Conservation (phyloP, 1,140 invertebrate species). For the Asobara japonica region DNA sequence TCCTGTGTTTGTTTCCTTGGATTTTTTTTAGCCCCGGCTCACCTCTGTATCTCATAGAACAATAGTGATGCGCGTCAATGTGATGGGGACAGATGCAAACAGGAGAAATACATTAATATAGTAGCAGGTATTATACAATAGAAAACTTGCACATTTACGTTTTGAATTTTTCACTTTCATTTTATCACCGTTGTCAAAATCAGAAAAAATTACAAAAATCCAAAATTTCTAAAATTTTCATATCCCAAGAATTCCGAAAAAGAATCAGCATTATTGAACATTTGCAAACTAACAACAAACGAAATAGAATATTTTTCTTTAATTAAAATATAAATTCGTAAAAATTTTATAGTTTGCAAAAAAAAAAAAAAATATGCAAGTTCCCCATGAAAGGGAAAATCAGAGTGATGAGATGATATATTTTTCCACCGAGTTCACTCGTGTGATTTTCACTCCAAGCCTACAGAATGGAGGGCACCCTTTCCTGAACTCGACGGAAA, state of each 20-base stretch:
- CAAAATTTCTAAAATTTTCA: too few relatives aligned
- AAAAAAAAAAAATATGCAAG: too few relatives aligned
- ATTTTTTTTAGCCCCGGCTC: conserved; percentile 58
- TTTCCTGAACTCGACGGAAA: conserved; percentile 4
- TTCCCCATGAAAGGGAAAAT: conserved; percentile 31
- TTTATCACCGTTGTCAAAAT: too few relatives aligned
- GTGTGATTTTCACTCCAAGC: background rate
- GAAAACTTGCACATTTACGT: too few relatives aligned
- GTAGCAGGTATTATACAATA: conserved; percentile 29
- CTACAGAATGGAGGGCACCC: background rate
- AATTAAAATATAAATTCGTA: too few relatives aligned
- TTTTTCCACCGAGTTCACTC: conserved; percentile 43
- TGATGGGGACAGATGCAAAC: conserved; percentile 59
- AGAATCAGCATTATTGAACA: too few relatives aligned
- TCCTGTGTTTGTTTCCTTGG: conserved; percentile 50
- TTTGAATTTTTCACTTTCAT: too few relatives aligned
- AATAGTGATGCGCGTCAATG: conserved; percentile 64
- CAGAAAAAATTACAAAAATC: too few relatives aligned
- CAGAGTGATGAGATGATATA: conserved; percentile 32
- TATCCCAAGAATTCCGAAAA: too few relatives aligned
- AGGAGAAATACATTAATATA: conserved; percentile 59
- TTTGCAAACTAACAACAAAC: too few relatives aligned
- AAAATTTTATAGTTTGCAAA: too few relatives aligned
- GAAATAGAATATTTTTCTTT: too few relatives aligned
- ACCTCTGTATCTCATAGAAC: conserved; percentile 66